phyloP scores from a whole-genome alignment of 2,797 vertebrate genomes.

The Gallinago stenura region DNA sequence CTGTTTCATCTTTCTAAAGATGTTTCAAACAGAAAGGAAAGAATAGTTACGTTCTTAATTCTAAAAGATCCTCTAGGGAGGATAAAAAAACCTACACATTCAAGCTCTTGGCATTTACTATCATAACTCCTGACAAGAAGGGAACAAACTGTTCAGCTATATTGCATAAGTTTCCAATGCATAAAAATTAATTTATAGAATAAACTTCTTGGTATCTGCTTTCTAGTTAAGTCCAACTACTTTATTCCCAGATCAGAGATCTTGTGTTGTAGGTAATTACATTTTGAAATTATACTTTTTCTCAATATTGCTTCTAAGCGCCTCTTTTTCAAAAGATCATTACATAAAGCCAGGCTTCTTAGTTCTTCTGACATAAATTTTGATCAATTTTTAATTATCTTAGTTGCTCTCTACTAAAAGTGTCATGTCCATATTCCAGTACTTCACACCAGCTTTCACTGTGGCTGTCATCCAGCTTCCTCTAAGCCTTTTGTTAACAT shows the following conservation, averaged over 20 bases:
- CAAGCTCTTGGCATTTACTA: conserved; percentile 4
- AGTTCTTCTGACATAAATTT: not conserved
- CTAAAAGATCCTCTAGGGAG: not conserved
- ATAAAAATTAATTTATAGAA: conserved; percentile 26
- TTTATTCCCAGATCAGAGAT: not conserved
- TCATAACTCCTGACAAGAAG: not conserved
- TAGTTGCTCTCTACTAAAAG: not conserved
- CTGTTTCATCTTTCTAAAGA: not conserved
- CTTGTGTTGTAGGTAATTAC: not conserved
- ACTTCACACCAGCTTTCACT: not conserved
- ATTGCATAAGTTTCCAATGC: not conserved
- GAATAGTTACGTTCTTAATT: conserved; percentile 13
- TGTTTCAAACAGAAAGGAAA: not conserved
- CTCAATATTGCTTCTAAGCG: not conserved
- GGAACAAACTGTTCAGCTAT: not conserved
- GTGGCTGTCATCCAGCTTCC: not conserved
- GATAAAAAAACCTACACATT: not conserved
- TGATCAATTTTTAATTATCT: conserved; percentile 6
- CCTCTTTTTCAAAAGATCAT: not conserved
- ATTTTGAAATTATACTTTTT: not conserved
- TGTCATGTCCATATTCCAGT: not conserved
- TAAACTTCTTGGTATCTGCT: conserved; percentile 7
- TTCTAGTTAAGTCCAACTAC: not conserved
- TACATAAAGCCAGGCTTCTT: not conserved
- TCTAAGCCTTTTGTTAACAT: not conserved